Evolutionary conservation across 2,113 vertebrate genomes (phyloP).

Genomic region (Leucoraja erinaceus): DNA sequence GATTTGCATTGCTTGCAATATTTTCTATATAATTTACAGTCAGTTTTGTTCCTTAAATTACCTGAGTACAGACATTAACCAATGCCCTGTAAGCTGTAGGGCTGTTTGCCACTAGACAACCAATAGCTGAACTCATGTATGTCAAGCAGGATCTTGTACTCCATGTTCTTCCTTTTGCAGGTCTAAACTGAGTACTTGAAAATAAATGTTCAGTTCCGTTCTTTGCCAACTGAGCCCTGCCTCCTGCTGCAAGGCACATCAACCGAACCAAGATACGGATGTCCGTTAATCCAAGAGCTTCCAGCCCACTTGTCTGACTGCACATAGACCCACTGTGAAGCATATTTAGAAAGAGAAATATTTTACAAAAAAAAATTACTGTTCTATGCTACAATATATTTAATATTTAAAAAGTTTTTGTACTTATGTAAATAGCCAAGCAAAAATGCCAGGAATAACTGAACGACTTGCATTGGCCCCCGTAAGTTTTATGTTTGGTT

Average conservation of each 20-base stretch:
- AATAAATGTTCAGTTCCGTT: conserved; percentile 44
- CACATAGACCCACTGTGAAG: conserved; percentile 50
- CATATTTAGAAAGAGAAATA: conserved; percentile 26
- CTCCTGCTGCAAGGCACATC: conserved; percentile 63
- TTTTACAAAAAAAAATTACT: no score
- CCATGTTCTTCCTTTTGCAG: conserved; percentile 45
- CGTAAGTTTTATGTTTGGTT: background rate
- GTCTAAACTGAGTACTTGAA: conserved; percentile 29
- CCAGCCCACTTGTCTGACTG: conserved; percentile 60
- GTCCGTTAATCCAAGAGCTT: conserved; percentile 65
- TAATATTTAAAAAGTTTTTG: background rate
- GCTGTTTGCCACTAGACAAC: conserved; percentile 62
- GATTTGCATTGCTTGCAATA: background rate
- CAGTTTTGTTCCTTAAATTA: conserved; percentile 40
- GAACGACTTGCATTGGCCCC: background rate
- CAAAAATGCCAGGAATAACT: background rate
- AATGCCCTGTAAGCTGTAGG: conserved; percentile 59
- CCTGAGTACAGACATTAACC: conserved; percentile 69
- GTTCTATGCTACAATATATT: background rate
- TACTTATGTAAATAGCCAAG: background rate
- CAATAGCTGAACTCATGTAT: conserved; percentile 65
- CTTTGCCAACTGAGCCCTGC: conserved; percentile 54
- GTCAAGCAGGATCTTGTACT: conserved; percentile 56
- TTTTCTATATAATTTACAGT: background rate
- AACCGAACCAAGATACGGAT: conserved; percentile 65